Evolutionary conservation across 53 echinoderm and acorn worm species (phyloP).

Genomic region (Temnopleurus reevesii): DNA sequence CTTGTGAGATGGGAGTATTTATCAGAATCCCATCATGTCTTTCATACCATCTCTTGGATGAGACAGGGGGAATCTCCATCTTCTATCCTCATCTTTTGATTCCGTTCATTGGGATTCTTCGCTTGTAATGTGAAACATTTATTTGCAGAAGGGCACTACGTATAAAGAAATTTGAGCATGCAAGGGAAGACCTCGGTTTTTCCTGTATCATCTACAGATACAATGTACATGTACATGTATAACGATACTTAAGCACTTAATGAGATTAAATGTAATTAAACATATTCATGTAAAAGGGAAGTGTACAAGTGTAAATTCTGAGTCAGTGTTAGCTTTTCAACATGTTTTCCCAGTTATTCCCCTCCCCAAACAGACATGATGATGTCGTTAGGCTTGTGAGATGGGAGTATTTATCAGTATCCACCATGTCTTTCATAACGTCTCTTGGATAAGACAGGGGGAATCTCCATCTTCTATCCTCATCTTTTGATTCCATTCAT

Average conservation of each 20-base stretch:
- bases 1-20: constrained; percentile 6
- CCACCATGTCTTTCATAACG: not conserved
- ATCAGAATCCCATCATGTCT: not conserved
- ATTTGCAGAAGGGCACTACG: no score
- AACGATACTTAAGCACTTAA: no score
- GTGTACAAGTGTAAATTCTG: no score
- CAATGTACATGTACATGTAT: no score
- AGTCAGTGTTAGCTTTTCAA: no score
- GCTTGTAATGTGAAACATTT: not conserved
- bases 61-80: not conserved
- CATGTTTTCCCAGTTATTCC: no score
- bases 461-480: not conserved
- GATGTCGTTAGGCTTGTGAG: constrained; percentile 9
- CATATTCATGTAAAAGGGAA: no score
- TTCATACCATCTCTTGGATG: not conserved
- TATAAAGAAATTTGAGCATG: no score
- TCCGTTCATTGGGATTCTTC: not conserved
- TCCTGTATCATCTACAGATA: no score
- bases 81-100: not conserved
- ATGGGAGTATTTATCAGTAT: not conserved
- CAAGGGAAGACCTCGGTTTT: no score
- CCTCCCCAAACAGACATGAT: not conserved
- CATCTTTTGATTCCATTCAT: not conserved
- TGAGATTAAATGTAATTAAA: no score
- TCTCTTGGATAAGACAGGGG: not conserved